Evolutionary conservation across 2,888 invertebrate genomes (phyloP), one percentile per base, ranked within the genome.

Genomic region (Nebria salina): DNA sequence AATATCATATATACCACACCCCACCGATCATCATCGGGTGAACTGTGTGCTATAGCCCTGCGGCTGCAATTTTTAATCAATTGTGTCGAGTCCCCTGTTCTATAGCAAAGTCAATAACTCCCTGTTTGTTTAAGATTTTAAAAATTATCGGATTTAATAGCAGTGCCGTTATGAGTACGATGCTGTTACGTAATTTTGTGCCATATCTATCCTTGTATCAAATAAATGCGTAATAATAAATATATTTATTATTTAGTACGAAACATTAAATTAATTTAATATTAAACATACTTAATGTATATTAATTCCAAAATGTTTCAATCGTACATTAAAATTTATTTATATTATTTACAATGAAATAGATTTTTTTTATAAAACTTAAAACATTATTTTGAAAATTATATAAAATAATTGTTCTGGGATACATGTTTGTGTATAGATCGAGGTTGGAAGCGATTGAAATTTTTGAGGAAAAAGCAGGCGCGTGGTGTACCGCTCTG

Each of bases 61-160:
- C 82, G 85, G 87, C 83, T 82, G 84, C 82, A 84, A 85, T 85
- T 86, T 86, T 87, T 86, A 87, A 86, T 87, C 85, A 86, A 84
- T 82, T 54, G 77, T 73, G 70, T 77, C 72, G 66, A 82, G 81
- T 82, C 83, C 70, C 65, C 84, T 82, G 82, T 79, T 83, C 82
- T 72, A 79, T 79, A 81, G 73, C 76, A 84, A 84, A 85, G 85
- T 85, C 85, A 85, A 86, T 84, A 86, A 81, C 82, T 82, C 79
- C 82, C 77, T 87, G 87, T 87, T 86, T 87, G 85, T 83, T 84
- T 83, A 86, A 85, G 86, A 86, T 86, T 86, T 81, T 86, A 86
- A 86, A 86, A 86, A 85, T 84, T 84, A 85, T 84, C 85, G 84
- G 81, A 83, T 84, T 83, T 83, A 75, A 76, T 75, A 64, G 70